A percentile compares a stretch with the other conserved stretches of the same genome.
These are phyloP conservation scores for Sebastes goodei DNA, from an alignment of 2,797 vertebrate genomes.

Conservation along the genomic window DNA sequence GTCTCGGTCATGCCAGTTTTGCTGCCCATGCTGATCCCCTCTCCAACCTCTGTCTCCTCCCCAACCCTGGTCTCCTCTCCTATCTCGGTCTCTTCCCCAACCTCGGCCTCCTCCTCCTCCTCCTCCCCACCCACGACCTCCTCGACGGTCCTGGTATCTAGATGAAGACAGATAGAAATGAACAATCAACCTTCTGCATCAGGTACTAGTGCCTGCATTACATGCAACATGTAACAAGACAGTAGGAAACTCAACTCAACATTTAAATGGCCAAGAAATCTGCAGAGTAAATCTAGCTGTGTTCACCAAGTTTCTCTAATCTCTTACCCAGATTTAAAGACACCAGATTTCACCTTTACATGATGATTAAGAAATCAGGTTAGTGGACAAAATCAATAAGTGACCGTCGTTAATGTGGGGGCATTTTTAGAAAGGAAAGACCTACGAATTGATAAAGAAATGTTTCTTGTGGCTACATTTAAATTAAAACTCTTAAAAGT, in stretches of 20 bases:
- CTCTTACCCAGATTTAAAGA: not conserved
- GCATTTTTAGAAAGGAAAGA: not conserved
- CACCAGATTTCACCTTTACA: not conserved
- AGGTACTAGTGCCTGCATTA: not conserved
- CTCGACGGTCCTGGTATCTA: slow-evolving; percentile 88
- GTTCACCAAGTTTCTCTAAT: not conserved
- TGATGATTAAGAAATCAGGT: not conserved
- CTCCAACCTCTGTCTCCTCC: slow-evolving; percentile 63
- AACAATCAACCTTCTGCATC: not conserved
- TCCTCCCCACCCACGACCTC: slow-evolving; percentile 79
- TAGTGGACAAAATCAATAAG: not conserved
- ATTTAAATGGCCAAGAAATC: not conserved
- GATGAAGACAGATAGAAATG: not conserved
- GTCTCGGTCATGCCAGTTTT: slow-evolving; percentile 75
- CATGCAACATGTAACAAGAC: not conserved
- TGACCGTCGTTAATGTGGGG: not conserved
- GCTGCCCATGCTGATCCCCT: slow-evolving; percentile 75
- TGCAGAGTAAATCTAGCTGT: not conserved
- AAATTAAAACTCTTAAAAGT: not conserved
- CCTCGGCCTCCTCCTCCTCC: slow-evolving; percentile 70
- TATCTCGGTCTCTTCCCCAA: slow-evolving; percentile 62
- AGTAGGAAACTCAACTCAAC: not conserved
- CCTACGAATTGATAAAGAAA: not conserved
- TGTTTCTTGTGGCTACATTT: not conserved
- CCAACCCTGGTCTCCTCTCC: slow-evolving; percentile 79